A percentile compares a stretch with the other conserved stretches of the same genome.
These are phyloP conservation scores for Ornithoptera alexandrae DNA, from an alignment of 2,888 invertebrate species.

Conservation along the genomic window DNA sequence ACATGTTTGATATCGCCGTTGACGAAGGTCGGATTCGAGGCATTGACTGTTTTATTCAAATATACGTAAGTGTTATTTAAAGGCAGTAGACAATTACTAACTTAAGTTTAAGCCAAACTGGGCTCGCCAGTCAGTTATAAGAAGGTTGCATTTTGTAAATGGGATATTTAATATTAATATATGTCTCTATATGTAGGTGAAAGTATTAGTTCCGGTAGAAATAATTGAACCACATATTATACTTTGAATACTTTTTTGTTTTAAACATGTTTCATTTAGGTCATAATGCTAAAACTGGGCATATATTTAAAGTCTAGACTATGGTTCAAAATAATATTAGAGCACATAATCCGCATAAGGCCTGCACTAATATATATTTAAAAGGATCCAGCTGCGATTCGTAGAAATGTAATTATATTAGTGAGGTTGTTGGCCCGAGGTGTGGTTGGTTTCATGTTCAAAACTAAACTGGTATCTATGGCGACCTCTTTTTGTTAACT, in stretches of 20 bases:
- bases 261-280: background rate
- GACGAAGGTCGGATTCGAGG: background rate
- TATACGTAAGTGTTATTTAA: background rate
- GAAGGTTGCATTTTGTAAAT: background rate
- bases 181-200: no score
- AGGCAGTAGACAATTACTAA: background rate
- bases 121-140: background rate
- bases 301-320: background rate
- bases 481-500: conserved; percentile 21
- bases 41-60: background rate
- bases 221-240: background rate
- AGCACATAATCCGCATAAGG: background rate
- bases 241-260: background rate
- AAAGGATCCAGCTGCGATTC: conserved; percentile 21
- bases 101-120: background rate
- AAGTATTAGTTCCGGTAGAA: background rate
- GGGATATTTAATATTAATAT: no score
- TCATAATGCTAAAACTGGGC: background rate
- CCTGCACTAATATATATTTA: conserved; percentile 7
- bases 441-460: conserved; percentile 12
- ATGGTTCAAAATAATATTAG: background rate
- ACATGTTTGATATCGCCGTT: background rate
- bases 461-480: conserved; percentile 22
- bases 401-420: conserved; percentile 21
- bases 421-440: conserved; percentile 19